Percentiles rank a stretch among this genome's conserved stretches.
Evolutionary conservation across 2,797 vertebrate genomes (phyloP).

Genomic region (Adrianichthys oophorus): DNA sequence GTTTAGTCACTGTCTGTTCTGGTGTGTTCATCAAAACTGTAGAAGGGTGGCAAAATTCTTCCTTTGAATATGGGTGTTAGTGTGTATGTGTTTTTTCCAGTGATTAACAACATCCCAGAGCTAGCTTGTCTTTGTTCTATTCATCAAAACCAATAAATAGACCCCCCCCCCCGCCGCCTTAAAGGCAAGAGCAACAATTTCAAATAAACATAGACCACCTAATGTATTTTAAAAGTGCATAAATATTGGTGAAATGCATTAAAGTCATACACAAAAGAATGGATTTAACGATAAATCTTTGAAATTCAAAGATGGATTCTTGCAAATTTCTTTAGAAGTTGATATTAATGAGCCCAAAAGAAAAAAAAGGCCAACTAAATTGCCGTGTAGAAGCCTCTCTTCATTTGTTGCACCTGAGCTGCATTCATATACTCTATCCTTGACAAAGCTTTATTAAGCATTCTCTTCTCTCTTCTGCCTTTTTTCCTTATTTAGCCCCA

Average conservation of each 20-base stretch:
- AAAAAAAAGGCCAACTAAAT: conserved; percentile 31
- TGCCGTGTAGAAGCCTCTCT: conserved; percentile 14
- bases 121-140: conserved; percentile 46
- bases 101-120: conserved; percentile 45
- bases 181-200: conserved; percentile 3
- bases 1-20: conserved; percentile 60
- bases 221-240: conserved; percentile 1
- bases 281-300: background rate
- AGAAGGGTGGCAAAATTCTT: conserved; percentile 46
- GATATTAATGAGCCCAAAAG: conserved; percentile 14
- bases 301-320: conserved; percentile 9
- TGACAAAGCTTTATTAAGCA: conserved; percentile 53
- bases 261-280: conserved; percentile 13
- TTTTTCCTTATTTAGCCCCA: conserved; percentile 60
- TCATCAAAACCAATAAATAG: conserved; percentile 56
- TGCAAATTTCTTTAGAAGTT: conserved; percentile 12
- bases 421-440: conserved; percentile 40
- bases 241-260: conserved; percentile 18
- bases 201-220: conserved; percentile 21
- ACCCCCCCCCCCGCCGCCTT: too few species aligned
- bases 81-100: conserved; percentile 26
- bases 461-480: conserved; percentile 38
- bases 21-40: conserved; percentile 49
- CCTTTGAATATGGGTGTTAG: conserved; percentile 42
- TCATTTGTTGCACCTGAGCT: conserved; percentile 47